Evolutionary conservation across 92 coral and sea anemone genomes (phyloP).

Genomic region (Zoanthus sociatus): DNA sequence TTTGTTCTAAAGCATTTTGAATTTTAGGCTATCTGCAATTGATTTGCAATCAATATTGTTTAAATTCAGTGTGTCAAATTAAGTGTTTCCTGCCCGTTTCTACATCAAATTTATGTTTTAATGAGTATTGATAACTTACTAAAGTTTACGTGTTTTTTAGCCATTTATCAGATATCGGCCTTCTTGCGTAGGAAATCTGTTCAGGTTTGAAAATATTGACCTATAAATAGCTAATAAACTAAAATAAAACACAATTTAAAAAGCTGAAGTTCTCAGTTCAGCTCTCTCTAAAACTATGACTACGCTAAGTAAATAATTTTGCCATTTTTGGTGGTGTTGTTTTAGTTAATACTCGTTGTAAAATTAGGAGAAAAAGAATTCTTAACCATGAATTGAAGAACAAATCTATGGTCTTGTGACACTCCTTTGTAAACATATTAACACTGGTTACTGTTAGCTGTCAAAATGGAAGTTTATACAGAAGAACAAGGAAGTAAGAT

Average conservation of each 20-base stretch:
- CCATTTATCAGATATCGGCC: conserved; percentile 34
- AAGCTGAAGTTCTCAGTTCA: not conserved
- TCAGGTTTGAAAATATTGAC: not conserved
- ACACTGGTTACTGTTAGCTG: too few species aligned
- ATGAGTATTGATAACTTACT: conserved; percentile 24
- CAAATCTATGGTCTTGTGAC: too few species aligned
- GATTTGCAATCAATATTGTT: conserved; percentile 29
- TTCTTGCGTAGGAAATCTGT: not conserved
- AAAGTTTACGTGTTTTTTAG: conserved; percentile 21
- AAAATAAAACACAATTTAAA: not conserved
- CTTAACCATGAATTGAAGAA: too few species aligned
- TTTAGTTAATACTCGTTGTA: not conserved
- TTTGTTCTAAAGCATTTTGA: not conserved
- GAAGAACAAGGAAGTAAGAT: too few species aligned
- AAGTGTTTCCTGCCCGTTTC: conserved; percentile 23
- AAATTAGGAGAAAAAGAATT: not conserved
- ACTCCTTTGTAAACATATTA: too few species aligned
- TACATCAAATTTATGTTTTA: conserved; percentile 33
- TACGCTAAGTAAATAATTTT: not conserved
- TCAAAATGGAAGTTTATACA: too few species aligned
- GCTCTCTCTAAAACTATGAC: not conserved
- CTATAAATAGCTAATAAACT: not conserved
- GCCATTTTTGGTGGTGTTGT: not conserved
- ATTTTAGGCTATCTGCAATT: not conserved
- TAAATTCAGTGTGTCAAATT: conserved; percentile 23